Percentiles rank a stretch among this genome's conserved stretches.
These are phyloP conservation scores for Mimas tiliae DNA, from an alignment of 2,888 invertebrate genomes.

Conservation along the genomic window DNA sequence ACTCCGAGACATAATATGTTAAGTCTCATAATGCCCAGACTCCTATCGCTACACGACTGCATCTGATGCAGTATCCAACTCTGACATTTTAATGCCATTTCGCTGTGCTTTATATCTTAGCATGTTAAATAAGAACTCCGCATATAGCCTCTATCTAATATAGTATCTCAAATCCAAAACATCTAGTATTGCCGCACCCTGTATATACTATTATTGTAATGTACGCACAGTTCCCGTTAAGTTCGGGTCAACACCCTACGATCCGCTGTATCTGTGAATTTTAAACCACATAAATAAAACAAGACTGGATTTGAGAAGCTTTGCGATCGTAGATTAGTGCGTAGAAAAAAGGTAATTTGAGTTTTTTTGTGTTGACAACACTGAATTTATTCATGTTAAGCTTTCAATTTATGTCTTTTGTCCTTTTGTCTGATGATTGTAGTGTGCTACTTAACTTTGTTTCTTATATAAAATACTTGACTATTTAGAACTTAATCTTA, in stretches of 20 bases:
- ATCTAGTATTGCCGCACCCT: background rate
- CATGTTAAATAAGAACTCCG: too few species aligned
- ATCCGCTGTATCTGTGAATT: constrained; percentile 28
- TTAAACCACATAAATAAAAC: constrained; percentile 26
- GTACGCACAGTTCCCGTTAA: constrained; percentile 28
- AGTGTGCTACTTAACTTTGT: background rate
- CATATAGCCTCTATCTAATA: background rate
- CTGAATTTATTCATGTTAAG: background rate
- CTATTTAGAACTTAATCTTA: background rate
- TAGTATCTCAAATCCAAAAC: background rate
- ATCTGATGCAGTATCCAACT: too few species aligned
- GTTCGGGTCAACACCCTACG: constrained; percentile 27
- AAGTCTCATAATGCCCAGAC: too few species aligned
- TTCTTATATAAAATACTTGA: background rate
- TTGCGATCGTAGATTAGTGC: constrained; percentile 9
- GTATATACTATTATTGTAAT: constrained; percentile 26
- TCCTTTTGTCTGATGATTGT: background rate
- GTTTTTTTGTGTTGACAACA: constrained; percentile 8
- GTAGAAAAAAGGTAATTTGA: constrained; percentile 6
- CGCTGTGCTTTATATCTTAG: too few species aligned
- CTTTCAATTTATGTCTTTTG: background rate
- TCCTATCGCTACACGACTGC: too few species aligned
- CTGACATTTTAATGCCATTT: too few species aligned
- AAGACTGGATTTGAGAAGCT: constrained; percentile 28
- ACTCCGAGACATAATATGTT: too few species aligned